Conservation (phyloP, 2,888 invertebrate species). For the Agrypnus murinus region DNA sequence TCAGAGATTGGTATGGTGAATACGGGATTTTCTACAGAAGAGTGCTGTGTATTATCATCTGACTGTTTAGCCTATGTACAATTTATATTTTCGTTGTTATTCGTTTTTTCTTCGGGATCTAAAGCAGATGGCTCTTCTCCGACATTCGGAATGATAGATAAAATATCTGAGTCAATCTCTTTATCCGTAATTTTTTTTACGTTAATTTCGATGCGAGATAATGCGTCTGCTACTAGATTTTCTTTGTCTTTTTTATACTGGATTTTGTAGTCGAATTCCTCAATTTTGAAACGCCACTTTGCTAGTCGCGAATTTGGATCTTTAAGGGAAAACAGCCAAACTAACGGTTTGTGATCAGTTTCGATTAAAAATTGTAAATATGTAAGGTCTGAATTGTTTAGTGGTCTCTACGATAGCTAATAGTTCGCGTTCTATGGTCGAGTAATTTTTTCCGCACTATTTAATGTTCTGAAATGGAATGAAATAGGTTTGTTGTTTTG, state of each 20-base stretch:
- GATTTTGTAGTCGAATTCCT: too few species aligned
- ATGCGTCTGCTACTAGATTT: too few species aligned
- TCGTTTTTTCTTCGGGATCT: neutral
- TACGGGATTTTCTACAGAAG: constrained; percentile 26
- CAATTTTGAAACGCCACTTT: too few species aligned
- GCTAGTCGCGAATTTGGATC: too few species aligned
- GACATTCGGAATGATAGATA: constrained; percentile 26
- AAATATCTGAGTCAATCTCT: constrained; percentile 22
- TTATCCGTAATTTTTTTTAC: too few species aligned
- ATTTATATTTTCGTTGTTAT: constrained; percentile 16
- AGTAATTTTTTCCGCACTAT: constrained; percentile 53
- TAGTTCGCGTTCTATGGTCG: too few species aligned
- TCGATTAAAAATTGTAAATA: constrained; percentile 52
- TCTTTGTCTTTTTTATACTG: constrained; percentile 47
- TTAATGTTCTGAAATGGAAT: too few species aligned
- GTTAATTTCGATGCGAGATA: too few species aligned
- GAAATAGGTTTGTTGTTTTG: too few species aligned
- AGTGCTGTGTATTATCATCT: too few species aligned
- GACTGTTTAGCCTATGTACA: constrained; percentile 23
- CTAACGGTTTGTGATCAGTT: too few species aligned
- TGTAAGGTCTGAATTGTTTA: constrained; percentile 56
- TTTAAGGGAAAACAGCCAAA: too few species aligned
- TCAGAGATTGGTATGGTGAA: constrained; percentile 33
- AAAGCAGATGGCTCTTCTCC: constrained; percentile 16
- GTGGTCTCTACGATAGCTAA: constrained; percentile 51